Evolutionary conservation across 1,140 invertebrate species (phyloP).

Genomic region (Batillaria attramentaria): DNA sequence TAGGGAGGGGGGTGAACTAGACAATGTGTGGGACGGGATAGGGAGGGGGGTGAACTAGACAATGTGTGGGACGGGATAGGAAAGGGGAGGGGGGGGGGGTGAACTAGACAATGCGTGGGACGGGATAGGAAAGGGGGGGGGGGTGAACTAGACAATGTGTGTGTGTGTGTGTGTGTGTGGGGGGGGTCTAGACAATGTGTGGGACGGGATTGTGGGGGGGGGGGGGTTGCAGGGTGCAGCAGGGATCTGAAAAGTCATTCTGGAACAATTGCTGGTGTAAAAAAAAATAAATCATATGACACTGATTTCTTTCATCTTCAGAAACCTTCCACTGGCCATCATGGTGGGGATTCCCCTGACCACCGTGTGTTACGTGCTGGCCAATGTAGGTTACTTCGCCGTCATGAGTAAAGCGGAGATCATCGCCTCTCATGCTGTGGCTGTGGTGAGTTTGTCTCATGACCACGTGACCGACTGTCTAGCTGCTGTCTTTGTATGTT

Average conservation of each 20-base stretch:
- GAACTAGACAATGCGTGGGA: not conserved
- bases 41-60: no score
- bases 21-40: no score
- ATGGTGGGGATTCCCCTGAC: constrained; percentile 61
- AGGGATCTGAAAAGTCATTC: no score
- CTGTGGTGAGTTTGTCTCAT: constrained; percentile 54
- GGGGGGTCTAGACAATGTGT: no score
- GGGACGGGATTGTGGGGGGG: no score
- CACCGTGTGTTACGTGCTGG: constrained; percentile 61
- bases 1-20: no score
- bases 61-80: no score
- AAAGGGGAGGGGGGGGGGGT: no score
- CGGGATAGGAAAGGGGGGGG: not conserved
- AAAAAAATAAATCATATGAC: not conserved
- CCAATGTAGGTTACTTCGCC: constrained; percentile 64
- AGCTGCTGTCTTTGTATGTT: not conserved
- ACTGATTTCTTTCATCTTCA: constrained; percentile 29
- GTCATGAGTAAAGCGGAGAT: constrained; percentile 64
- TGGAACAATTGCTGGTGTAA: no score
- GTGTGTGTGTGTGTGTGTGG: constrained; percentile 21
- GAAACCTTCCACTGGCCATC: constrained; percentile 62
- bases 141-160: not conserved
- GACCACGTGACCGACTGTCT: constrained; percentile 69
- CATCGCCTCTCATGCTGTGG: constrained; percentile 58
- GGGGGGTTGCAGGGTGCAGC: no score